These are phyloP conservation scores for Cyclina sinensis DNA, from an alignment of 1,140 invertebrate species.

Conservation along the genomic window DNA sequence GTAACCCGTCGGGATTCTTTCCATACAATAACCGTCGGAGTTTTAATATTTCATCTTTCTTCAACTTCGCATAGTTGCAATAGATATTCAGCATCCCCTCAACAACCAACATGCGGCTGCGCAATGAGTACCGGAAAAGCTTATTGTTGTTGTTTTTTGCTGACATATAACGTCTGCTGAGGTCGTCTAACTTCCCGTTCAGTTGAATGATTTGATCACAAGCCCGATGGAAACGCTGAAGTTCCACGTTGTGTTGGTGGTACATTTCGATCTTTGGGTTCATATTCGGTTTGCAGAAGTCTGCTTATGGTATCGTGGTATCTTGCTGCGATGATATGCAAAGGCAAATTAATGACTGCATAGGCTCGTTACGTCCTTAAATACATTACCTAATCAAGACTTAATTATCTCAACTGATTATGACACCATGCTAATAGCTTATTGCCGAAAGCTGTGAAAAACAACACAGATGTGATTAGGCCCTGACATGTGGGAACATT, in stretches of 20 bases:
- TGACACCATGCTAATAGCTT: background rate
- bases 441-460: background rate
- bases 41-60: constrained; percentile 4
- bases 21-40: background rate
- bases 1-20: background rate
- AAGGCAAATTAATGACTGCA: background rate
- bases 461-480: background rate
- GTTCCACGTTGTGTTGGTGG: constrained; percentile 19
- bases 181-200: constrained; percentile 16
- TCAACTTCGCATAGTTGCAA: constrained; percentile 20
- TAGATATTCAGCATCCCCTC: background rate
- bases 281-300: background rate
- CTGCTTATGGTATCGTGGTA: background rate
- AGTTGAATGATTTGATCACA: constrained; percentile 25
- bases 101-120: background rate
- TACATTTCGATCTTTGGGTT: background rate
- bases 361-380: background rate
- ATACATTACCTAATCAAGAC: background rate
- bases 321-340: background rate
- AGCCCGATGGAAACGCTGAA: background rate
- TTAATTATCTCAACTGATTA: background rate
- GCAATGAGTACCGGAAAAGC: constrained; percentile 7
- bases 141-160: constrained; percentile 22
- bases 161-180: constrained; percentile 24
- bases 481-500: too few relatives aligned